These are phyloP conservation scores for Trissolcus brochymenae DNA, from an alignment of 2,888 invertebrate genomes.

Conservation along the genomic window DNA sequence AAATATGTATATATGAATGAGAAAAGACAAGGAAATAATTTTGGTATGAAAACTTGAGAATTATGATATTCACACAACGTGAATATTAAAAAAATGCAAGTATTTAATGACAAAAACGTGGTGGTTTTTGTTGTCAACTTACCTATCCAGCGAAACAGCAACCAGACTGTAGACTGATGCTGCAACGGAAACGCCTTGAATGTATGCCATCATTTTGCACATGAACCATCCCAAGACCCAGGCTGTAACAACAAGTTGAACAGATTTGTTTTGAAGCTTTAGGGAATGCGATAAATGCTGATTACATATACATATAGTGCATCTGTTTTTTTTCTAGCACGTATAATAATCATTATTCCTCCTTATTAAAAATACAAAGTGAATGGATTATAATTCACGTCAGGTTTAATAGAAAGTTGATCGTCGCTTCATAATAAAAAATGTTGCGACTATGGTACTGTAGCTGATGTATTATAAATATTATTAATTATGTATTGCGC, in stretches of 20 bases:
- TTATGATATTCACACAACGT: no score
- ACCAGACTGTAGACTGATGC: conserved; percentile 97
- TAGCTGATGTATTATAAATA: neutral
- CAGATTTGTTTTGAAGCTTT: neutral
- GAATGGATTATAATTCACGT: conserved; percentile 43
- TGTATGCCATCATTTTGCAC: conserved; percentile 97
- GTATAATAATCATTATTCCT: no score
- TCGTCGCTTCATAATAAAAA: conserved; percentile 3
- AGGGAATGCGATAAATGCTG: neutral
- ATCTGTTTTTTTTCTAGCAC: conserved; percentile 1
- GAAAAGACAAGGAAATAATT: no score
- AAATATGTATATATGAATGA: no score
- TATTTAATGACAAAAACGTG: neutral
- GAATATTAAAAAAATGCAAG: no score
- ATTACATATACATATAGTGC: conserved; percentile 41
- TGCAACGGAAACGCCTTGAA: conserved; percentile 95
- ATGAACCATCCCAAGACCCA: conserved; percentile 97
- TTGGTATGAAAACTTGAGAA: no score
- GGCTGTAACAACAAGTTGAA: conserved; percentile 78
- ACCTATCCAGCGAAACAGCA: conserved; percentile 96
- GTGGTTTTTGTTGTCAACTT: conserved; percentile 71
- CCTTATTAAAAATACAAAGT: conserved; percentile 51
- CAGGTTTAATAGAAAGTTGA: conserved; percentile 55
- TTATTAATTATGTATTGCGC: conserved; percentile 57
- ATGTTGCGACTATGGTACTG: no score